Base-by-base conservation (phyloP, 2,888 invertebrate species). In the Amphipyra tragopoginis region DNA sequence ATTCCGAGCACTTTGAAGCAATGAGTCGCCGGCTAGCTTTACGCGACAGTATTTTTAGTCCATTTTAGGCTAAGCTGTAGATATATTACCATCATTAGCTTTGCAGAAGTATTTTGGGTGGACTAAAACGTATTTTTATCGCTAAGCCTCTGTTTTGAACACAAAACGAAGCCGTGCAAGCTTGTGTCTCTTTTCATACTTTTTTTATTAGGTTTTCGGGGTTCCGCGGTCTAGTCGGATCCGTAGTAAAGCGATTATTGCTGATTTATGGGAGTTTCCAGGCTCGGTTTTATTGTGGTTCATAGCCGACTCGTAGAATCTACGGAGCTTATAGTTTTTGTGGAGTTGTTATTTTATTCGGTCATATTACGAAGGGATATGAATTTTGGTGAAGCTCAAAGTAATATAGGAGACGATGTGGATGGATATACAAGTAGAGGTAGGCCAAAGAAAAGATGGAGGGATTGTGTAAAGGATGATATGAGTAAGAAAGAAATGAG, bases 221-320 rank as follows among this genome's bases (percentile, higher is more conserved):
- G 51, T 51, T 44, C 70, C 56, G 71, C 49, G 60, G 65, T 72
- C 65, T 70, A 58, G 59, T 40, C 42, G 63, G 56, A 72, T 64
- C 62, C 65, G 68, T 61, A 59, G 59, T 65, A 75, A 58, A 53
- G 72, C 75, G 72, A 78, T 76, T 76, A 77, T 65, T 65, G 60
- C 62, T 78, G 78, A 77, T 77, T 78, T 77, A 75, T 64, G 68
- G 49, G 38, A 54, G 57, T 54, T 71, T 53, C 51, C 63, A 58
- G 44, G 11, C 53, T 68, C 72, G 65, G 21, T 78, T 75, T 78
- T 64, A 64, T 65, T 75, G 65, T 70, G 59, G 57, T 50, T 74
- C 62, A 59, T 59, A 34, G 57, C 60, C 54, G 55, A 67, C 63
- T 71, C 54, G 57, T 47, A 58, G 65, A 54, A 36, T 45, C 47